Evolutionary conservation across 2,797 vertebrate genomes (phyloP).

Genomic region (Sylvilagus floridanus): DNA sequence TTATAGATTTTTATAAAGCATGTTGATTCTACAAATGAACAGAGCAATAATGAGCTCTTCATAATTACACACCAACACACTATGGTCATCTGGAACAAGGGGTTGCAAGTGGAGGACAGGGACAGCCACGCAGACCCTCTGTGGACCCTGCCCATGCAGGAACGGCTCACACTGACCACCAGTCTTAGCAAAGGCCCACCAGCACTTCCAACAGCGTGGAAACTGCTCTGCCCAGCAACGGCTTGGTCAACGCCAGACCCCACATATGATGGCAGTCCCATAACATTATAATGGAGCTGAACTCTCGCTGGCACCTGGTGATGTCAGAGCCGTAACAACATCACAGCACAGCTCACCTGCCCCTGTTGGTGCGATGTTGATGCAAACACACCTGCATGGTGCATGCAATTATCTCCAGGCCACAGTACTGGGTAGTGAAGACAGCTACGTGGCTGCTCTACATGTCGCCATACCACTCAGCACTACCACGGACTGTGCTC

Average conservation of each 20-base stretch:
- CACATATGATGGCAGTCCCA: background rate
- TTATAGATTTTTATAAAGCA: background rate
- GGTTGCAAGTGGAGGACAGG: background rate
- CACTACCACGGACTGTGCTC: no score
- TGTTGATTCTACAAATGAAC: constrained; percentile 30
- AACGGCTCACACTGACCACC: background rate
- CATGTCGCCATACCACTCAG: no score
- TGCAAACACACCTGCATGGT: no score
- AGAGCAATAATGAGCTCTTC: background rate
- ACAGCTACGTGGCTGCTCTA: no score
- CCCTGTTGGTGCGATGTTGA: background rate
- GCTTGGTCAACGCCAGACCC: no score
- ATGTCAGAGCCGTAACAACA: background rate
- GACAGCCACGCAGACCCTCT: background rate
- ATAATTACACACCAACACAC: background rate
- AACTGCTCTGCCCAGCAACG: background rate
- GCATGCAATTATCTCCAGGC: background rate
- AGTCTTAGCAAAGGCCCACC: background rate
- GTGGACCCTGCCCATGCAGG: background rate
- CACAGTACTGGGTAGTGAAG: no score
- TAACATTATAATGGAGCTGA: background rate
- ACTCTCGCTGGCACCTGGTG: background rate
- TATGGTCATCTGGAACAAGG: background rate
- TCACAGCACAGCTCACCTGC: background rate
- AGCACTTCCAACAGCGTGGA: background rate